Percentiles rank a stretch among this genome's conserved stretches.
Evolutionary conservation across 53 echinoderm and acorn worm genomes (phyloP).

Genomic region (Astropecten irregularis): DNA sequence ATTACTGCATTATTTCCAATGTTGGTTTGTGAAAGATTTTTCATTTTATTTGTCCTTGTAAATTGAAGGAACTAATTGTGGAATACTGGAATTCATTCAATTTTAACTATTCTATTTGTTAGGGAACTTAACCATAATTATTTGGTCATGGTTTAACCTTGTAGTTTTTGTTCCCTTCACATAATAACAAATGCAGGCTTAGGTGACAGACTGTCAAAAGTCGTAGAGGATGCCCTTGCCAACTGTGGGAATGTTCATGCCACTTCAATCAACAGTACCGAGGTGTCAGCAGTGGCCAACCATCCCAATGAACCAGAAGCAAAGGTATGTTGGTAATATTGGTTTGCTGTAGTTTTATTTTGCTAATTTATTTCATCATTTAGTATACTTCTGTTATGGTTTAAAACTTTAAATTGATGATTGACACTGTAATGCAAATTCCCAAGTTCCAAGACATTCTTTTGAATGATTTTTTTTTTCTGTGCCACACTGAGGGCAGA

Average conservation of each 20-base stretch:
- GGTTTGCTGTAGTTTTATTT: not conserved
- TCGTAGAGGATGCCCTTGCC: not conserved
- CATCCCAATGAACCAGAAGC: constrained; percentile 5
- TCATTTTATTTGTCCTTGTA: not conserved
- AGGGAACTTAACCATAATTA: no score
- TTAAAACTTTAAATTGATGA: not conserved
- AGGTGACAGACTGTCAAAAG: not conserved
- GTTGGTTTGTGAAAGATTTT: not conserved
- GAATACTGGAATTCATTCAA: no score
- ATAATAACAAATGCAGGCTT: not conserved
- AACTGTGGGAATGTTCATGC: no score
- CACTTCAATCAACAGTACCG: not conserved
- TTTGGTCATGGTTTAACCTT: no score
- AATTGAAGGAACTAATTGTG: no score
- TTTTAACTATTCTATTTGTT: no score
- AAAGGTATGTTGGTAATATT: constrained; percentile 12
- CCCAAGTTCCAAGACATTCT: not conserved
- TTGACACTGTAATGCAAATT: not conserved
- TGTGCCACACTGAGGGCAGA: not conserved
- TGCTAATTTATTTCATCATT: not conserved
- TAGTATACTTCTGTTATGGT: not conserved
- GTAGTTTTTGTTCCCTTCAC: not conserved
- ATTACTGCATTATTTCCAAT: not conserved
- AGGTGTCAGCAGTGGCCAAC: constrained; percentile 1
- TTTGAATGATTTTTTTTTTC: constrained; percentile 8